Base-by-base conservation (phyloP, 2,797 vertebrate genomes). In the Numenius phaeopus region DNA sequence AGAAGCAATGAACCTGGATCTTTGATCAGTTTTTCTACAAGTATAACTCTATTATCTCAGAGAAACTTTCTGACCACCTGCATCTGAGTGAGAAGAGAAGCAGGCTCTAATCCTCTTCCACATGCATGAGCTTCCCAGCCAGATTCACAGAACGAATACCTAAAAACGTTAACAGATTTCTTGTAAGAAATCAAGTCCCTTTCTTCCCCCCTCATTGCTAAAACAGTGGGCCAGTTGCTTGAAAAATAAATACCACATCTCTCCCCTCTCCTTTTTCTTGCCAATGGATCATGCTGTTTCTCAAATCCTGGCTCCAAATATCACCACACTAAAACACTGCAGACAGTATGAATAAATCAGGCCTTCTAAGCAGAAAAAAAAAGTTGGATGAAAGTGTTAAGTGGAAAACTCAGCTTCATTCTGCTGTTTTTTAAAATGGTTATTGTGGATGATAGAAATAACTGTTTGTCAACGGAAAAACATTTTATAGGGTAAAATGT, bases 391-490 rank as follows among this genome's bases (percentile, higher is more conserved):
- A 83, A 91, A 72, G 49, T 75, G 15, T 61, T 80, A 95, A 72
- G 90, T 40, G 37, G 46, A 86, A 94, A 90, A 32, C 55, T 73
- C 64, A 14, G 47, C 55, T 79, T 87, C 52, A 29, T 92, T 79
- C 77, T 59, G 70, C 87, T 64, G 54, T 73, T 70, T 91, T 89
- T 91, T 82, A 87, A 89, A 95, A 93, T 24, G 1, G 24, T 50
- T 76, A 62, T 67, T 59, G 71, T 62, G 69, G 83, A 64, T 84
- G 94, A 78, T 2, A 91, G 91, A 94, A 97, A 95, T 73, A 91
- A 94, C 89, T 90, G 92, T 94, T 96, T 94, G 87, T 91, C 95
- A 96, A 87, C 0, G 1, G 66, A 24, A 83, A 94, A 94, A 87
- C 69, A 58, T 14, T 42, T 78, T 62, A 91, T 7, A 62, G 61